Base-by-base conservation (phyloP, 2,888 invertebrate species). In the Macaria liturata region DNA sequence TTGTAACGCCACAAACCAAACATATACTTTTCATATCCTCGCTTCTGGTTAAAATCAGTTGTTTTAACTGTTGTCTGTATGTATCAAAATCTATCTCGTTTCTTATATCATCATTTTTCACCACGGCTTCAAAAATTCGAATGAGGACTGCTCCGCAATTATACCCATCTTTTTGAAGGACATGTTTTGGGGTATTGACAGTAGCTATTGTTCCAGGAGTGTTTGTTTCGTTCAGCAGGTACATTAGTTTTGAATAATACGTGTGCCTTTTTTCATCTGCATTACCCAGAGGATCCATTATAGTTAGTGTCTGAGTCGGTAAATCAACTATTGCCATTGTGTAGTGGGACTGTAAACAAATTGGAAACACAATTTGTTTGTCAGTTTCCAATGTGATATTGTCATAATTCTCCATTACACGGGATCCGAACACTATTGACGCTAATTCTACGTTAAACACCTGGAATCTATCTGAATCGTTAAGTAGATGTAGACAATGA, bases 291-390 rank as follows among this genome's bases (percentile, higher is more conserved):
- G 46, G 53, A 32, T 53, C 53, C 0, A 46, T 46, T 3, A 53
- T 53, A 9, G 53, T 46, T 40, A 52, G 2, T 4, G 46, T 32
- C 9, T 40, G 46, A n/a, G 46, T 40, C 4, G 4, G 1, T 2
- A 53, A 40, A 7, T 40, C 39, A 31, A 53, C 40, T 40, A 46
- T 40, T 20, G 7, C 46, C 46, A 46, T 46, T 1, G 46, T 53
- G 9, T 46, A 46, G 46, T 53, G 46, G 1, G 31, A 34, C 7
- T 32, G 32, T 44, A 46, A 32, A 3, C 46, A 53, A 20, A 53
- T 42, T 7, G 53, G 53, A 4, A 46, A 46, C 5, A 53, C 32
- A 4, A 53, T 53, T 46, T 40, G 4, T 40, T 53, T 53, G 4
- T n/a, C 32, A 0, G 9, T 34, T 8, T 53, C 46, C 8, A 53